Conservation (phyloP, 2,113 vertebrate genomes). For the Macheiramphus alcinus region DNA sequence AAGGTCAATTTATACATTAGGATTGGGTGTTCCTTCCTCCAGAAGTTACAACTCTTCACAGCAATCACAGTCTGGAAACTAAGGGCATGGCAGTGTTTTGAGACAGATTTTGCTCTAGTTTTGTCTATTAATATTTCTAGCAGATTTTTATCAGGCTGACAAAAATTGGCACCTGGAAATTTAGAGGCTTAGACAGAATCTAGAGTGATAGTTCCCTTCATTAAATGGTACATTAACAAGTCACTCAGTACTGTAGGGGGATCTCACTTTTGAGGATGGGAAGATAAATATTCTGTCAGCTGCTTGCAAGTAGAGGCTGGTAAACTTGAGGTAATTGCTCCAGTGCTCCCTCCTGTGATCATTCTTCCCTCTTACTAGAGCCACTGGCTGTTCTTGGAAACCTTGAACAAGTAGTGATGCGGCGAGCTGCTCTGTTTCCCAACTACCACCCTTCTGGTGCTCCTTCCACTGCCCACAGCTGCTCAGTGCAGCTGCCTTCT, state of each 20-base stretch:
- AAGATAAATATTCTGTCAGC: neutral
- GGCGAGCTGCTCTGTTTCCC: neutral
- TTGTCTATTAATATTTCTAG: neutral
- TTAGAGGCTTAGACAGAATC: neutral
- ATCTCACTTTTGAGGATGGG: neutral
- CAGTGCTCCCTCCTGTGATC: neutral
- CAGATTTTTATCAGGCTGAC: neutral
- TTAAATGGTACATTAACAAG: neutral
- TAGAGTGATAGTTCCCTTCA: neutral
- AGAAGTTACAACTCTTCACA: neutral
- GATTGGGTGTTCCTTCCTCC: neutral
- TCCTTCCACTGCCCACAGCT: rapidly evolving
- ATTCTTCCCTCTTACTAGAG: neutral
- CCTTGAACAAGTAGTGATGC: neutral
- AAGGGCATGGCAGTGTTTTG: neutral
- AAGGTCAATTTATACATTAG: neutral
- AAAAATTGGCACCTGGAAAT: neutral
- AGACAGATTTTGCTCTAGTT: neutral
- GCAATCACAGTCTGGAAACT: neutral
- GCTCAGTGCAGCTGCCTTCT: neutral
- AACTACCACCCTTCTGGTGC: neutral
- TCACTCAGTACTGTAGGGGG: neutral
- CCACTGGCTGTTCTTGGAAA: neutral
- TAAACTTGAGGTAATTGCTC: neutral
- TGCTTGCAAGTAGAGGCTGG: neutral